Percentiles rank a stretch among this genome's conserved stretches.
Conservation (phyloP, 1,140 invertebrate genomes). For the Drosophila navojoa region DNA sequence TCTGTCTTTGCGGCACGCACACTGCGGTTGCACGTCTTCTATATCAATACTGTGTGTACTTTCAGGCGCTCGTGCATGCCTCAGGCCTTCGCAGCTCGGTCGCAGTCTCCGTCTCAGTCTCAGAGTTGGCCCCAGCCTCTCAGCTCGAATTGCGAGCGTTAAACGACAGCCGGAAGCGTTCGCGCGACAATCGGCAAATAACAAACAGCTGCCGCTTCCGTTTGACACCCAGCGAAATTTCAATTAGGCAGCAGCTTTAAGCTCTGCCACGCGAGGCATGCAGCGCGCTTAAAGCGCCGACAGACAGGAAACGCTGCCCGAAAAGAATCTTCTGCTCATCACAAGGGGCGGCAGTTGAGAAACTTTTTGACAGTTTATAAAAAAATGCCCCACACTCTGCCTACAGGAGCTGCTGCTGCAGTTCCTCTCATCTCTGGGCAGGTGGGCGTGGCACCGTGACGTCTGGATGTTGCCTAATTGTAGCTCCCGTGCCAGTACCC, state of each 20-base stretch:
- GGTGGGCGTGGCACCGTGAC: slow-evolving; percentile 17
- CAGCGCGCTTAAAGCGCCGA: slow-evolving; percentile 24
- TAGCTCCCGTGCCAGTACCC: slow-evolving; percentile 7
- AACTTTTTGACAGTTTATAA: slow-evolving; percentile 72
- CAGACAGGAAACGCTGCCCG: background rate
- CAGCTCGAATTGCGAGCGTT: slow-evolving; percentile 3
- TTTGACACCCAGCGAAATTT: slow-evolving; percentile 51
- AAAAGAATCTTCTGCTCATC: slow-evolving; percentile 38
- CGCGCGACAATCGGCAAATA: slow-evolving; percentile 48
- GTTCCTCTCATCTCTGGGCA: slow-evolving; percentile 31
- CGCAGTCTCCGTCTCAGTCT: background rate
- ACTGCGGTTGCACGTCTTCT: slow-evolving; percentile 70
- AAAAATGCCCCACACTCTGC: slow-evolving; percentile 39
- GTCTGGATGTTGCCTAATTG: slow-evolving; percentile 61
- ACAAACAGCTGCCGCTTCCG: slow-evolving; percentile 45
- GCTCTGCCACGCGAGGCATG: slow-evolving; percentile 18
- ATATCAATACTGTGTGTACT: slow-evolving; percentile 67
- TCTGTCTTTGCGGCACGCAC: slow-evolving; percentile 12
- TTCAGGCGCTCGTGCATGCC: slow-evolving; percentile 64
- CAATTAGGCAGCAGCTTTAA: slow-evolving; percentile 59
- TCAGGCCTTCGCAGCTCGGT: background rate
- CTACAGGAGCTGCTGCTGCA: background rate
- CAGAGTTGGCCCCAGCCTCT: background rate
- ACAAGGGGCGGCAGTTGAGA: slow-evolving; percentile 35
- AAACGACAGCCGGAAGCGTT: slow-evolving; percentile 44